These are phyloP conservation scores for Melinopterus prodromus DNA, from an alignment of 2,888 invertebrate genomes.

Conservation along the genomic window DNA sequence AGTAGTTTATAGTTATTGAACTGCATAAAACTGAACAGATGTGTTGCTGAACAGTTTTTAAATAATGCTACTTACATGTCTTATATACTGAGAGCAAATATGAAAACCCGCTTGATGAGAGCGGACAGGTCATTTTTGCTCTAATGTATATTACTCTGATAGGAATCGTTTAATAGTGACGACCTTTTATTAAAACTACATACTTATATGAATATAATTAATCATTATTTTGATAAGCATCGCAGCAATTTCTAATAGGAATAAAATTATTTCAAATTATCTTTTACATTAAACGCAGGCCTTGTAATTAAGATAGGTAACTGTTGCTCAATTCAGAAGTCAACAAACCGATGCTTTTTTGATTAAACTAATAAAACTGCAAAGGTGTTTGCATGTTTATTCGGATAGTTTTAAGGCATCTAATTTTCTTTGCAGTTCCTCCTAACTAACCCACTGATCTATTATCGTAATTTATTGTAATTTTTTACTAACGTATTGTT, in stretches of 20 bases:
- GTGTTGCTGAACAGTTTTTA: too few relatives aligned
- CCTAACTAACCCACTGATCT: neutral
- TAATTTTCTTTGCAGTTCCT: conserved; percentile 7
- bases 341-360: neutral
- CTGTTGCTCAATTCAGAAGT: neutral
- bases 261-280: neutral
- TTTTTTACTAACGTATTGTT: conserved; percentile 36
- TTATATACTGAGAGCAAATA: too few relatives aligned
- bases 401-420: neutral
- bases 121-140: too few relatives aligned
- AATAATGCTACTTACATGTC: too few relatives aligned
- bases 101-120: too few relatives aligned
- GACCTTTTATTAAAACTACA: neutral
- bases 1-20: too few relatives aligned
- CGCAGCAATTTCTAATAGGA: neutral
- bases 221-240: neutral
- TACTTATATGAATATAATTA: neutral
- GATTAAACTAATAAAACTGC: neutral
- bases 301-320: neutral
- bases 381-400: too few relatives aligned
- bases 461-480: neutral
- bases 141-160: too few relatives aligned
- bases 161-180: neutral
- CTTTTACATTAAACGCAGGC: neutral
- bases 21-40: too few relatives aligned